Conservation (phyloP, 2,888 invertebrate genomes). For the Noctua pronuba region DNA sequence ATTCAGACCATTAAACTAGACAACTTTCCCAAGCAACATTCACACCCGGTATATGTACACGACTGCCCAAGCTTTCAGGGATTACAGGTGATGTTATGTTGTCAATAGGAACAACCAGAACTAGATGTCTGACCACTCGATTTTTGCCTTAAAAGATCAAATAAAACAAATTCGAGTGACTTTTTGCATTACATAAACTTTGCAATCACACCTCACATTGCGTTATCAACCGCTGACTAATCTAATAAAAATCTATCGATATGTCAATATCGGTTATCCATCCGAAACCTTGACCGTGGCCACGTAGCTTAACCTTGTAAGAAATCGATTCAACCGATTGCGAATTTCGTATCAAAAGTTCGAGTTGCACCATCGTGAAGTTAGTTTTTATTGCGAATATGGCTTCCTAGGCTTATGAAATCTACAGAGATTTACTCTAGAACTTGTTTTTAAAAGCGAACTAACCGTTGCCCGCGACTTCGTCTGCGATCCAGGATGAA, state of each 20-base stretch:
- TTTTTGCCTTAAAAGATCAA: neutral
- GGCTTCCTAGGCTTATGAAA: neutral
- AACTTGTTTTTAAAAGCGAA: neutral
- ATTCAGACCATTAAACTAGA: neutral
- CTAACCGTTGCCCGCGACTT: neutral
- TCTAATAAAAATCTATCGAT: constrained; percentile 27
- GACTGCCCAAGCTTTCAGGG: neutral
- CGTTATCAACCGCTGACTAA: constrained; percentile 18
- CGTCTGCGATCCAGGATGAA: neutral
- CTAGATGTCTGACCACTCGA: neutral
- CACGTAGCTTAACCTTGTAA: constrained; percentile 53
- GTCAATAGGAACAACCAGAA: neutral
- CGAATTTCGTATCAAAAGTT: constrained; percentile 20
- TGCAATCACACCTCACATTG: neutral
- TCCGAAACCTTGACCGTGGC: constrained; percentile 53
- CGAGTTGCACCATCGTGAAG: constrained; percentile 32
- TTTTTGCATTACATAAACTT: neutral
- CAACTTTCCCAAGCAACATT: neutral
- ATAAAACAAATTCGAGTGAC: neutral
- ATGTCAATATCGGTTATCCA: constrained; percentile 46
- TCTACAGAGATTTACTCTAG: neutral
- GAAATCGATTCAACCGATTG: constrained; percentile 18
- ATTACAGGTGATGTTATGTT: neutral
- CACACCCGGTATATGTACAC: neutral
- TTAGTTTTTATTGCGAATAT: neutral